phyloP scores from a whole-genome alignment of 2,888 invertebrate genomes.

The Tenthredo amoena region DNA sequence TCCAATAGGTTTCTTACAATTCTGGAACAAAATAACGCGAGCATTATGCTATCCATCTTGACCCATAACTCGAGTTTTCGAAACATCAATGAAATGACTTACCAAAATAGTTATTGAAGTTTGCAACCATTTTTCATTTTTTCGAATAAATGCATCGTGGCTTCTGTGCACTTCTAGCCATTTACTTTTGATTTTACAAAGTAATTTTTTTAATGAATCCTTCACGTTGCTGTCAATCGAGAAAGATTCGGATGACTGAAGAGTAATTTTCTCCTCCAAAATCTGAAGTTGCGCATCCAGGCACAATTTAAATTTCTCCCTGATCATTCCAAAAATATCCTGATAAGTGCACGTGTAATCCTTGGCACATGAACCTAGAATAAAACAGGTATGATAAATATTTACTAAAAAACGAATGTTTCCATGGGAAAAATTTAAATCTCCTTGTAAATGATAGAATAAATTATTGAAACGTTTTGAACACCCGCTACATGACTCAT shows the following conservation, averaged over 20 bases:
- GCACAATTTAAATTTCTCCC: slow-evolving; percentile 42
- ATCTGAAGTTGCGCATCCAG: slow-evolving; percentile 47
- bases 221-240: slow-evolving; percentile 23
- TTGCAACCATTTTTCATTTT: slow-evolving; percentile 17
- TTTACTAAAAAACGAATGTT: slow-evolving; percentile 44
- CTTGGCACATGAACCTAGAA: slow-evolving; percentile 48
- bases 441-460: slow-evolving; percentile 23
- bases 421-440: slow-evolving; percentile 20
- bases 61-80: slow-evolving; percentile 14
- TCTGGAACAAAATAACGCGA: slow-evolving; percentile 5
- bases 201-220: slow-evolving; percentile 27
- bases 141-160: neutral
- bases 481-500: slow-evolving; percentile 25
- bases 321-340: slow-evolving; percentile 47
- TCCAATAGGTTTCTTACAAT: neutral
- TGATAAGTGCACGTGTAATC: slow-evolving; percentile 50
- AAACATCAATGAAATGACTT: slow-evolving; percentile 16
- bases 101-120: slow-evolving; percentile 14
- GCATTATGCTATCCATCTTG: neutral
- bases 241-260: neutral
- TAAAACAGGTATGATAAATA: slow-evolving; percentile 50
- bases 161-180: slow-evolving; percentile 19
- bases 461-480: slow-evolving; percentile 37
- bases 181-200: slow-evolving; percentile 17
- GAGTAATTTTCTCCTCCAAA: slow-evolving; percentile 49